Evolutionary conservation across 2,797 vertebrate species (phyloP).

Genomic region (Setipinna tenuifilis): DNA sequence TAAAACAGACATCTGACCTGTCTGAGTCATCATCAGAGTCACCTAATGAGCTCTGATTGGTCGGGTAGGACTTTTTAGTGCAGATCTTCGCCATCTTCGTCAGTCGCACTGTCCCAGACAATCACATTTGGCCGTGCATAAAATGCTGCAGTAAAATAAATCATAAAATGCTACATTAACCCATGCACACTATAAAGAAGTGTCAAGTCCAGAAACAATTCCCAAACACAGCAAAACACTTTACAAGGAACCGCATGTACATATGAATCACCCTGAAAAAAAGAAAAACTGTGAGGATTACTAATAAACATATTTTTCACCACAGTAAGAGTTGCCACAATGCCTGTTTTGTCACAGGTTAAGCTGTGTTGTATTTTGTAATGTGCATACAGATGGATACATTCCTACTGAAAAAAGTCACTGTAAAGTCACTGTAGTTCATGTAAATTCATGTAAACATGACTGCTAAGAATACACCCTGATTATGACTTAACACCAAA

Average conservation of each 20-base stretch:
- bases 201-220: no score
- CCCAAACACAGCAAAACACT: no score
- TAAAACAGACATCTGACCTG: conserved; percentile 75
- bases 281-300: no score
- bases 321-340: no score
- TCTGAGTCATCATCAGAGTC: conserved; percentile 76
- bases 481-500: conserved; percentile 73
- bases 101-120: conserved; percentile 46
- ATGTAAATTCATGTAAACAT: conserved; percentile 49
- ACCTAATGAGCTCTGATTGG: conserved; percentile 60
- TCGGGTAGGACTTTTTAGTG: conserved; percentile 77
- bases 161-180: neutral
- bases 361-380: neutral
- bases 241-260: no score
- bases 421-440: no score
- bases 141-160: neutral
- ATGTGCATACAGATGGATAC: neutral
- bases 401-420: no score
- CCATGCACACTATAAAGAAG: no score
- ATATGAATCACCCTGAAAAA: no score
- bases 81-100: conserved; percentile 72
- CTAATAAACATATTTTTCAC: no score
- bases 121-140: conserved; percentile 60
- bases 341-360: neutral
- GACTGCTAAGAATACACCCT: conserved; percentile 68